These are phyloP conservation scores for Tiliqua scincoides DNA, from an alignment of 2,113 vertebrate species.

Conservation along the genomic window DNA sequence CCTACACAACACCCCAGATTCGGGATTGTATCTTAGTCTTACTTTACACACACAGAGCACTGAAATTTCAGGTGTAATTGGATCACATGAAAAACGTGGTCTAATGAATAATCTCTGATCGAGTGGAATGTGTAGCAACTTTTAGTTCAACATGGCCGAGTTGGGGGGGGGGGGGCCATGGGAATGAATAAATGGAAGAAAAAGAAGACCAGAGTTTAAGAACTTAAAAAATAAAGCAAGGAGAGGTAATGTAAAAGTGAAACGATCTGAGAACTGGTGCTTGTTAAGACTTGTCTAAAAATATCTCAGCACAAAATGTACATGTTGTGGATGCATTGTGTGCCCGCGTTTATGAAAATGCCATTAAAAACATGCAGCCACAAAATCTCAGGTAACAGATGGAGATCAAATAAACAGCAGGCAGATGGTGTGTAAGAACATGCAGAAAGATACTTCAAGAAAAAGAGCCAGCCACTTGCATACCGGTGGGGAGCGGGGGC, in stretches of 20 bases:
- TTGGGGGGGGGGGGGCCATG: not conserved
- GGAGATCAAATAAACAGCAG: slow-evolving; percentile 1
- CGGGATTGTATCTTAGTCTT: not conserved
- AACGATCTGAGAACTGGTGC: not conserved
- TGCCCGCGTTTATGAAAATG: slow-evolving; percentile 8
- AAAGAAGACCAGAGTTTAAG: not conserved
- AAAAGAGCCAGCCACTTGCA: too few species aligned
- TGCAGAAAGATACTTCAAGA: not conserved
- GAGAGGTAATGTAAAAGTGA: not conserved
- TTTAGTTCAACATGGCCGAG: not conserved
- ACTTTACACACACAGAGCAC: not conserved
- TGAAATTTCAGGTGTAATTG: not conserved
- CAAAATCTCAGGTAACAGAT: slow-evolving; percentile 33
- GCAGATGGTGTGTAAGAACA: slow-evolving; percentile 4
- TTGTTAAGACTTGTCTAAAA: not conserved
- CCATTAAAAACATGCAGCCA: slow-evolving; percentile 2
- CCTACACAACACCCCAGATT: not conserved
- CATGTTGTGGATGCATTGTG: not conserved
- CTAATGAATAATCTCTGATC: not conserved
- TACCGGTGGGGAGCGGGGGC: too few species aligned
- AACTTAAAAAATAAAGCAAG: not conserved
- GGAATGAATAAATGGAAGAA: not conserved
- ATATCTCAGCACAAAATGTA: not conserved
- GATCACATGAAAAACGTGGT: not conserved
- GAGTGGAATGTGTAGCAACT: not conserved